A percentile compares a stretch with the other conserved stretches of the same genome.
Conservation (phyloP, 2,888 invertebrate genomes). For the Syritta pipiens region DNA sequence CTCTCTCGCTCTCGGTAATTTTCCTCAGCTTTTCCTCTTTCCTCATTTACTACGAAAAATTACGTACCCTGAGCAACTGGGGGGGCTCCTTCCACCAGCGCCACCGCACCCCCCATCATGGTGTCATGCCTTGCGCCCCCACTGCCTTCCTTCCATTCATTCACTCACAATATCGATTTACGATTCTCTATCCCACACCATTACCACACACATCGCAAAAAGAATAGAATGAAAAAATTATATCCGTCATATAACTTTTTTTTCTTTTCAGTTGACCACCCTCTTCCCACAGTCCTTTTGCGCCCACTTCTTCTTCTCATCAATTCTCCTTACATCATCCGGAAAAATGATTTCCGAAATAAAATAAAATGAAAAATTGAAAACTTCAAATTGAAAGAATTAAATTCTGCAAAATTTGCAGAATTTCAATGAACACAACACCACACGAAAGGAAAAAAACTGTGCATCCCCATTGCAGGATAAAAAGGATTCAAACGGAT, state of each 20-base stretch:
- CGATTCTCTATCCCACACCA: slow-evolving; percentile 65
- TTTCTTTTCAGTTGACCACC: slow-evolving; percentile 46
- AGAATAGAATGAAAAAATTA: slow-evolving; percentile 45
- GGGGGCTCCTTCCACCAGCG: slow-evolving; percentile 3
- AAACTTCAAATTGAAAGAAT: slow-evolving; percentile 35
- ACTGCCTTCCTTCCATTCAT: slow-evolving; percentile 67
- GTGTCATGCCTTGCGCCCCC: slow-evolving; percentile 56
- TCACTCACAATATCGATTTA: slow-evolving; percentile 72
- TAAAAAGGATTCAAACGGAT: slow-evolving; percentile 21
- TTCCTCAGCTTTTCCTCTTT: slow-evolving; percentile 57
- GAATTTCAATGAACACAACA: not conserved
- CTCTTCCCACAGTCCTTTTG: slow-evolving; percentile 17
- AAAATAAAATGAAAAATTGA: slow-evolving; percentile 30
- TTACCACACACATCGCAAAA: slow-evolving; percentile 50
- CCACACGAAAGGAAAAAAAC: not conserved
- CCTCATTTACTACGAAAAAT: slow-evolving; percentile 52
- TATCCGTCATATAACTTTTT: slow-evolving; percentile 56
- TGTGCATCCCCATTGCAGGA: not conserved
- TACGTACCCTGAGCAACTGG: slow-evolving; percentile 29
- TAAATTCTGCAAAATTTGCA: slow-evolving; percentile 2
- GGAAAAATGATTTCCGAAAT: not conserved
- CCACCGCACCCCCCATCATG: slow-evolving; percentile 35
- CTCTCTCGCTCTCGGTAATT: slow-evolving; percentile 51
- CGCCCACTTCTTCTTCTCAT: slow-evolving; percentile 39
- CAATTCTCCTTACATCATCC: slow-evolving; percentile 60